Percentiles rank a stretch among this genome's conserved stretches.
Conservation (phyloP, 2,888 invertebrate genomes). For the Agrochola lychnidis region DNA sequence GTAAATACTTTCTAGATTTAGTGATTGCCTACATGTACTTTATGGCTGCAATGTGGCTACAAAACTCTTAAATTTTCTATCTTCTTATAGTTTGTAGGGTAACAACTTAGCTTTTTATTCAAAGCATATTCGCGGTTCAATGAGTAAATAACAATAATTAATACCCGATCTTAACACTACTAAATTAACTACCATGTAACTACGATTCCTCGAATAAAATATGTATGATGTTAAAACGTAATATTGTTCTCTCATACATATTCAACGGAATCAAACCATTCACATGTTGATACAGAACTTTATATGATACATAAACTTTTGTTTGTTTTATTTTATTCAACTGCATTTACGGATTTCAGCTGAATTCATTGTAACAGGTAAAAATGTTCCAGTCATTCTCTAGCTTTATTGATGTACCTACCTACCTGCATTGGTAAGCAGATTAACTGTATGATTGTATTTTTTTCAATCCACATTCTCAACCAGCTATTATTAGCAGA, state of each 20-base stretch:
- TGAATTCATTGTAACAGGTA: conserved; percentile 9
- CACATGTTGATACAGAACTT: conserved; percentile 39
- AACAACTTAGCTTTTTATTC: background rate
- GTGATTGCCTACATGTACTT: no score
- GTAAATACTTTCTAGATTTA: no score
- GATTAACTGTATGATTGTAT: background rate
- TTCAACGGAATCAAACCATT: conserved; percentile 47
- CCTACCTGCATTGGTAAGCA: background rate
- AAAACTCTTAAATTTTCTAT: no score
- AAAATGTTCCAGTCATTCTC: conserved; percentile 28
- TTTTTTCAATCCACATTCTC: background rate
- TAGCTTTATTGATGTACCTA: background rate
- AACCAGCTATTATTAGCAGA: background rate
- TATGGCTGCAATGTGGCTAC: no score
- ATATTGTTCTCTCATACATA: conserved; percentile 42
- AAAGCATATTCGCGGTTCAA: background rate
- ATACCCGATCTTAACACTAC: background rate
- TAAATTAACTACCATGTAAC: background rate
- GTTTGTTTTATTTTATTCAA: conserved; percentile 47
- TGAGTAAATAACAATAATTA: background rate
- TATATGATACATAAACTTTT: conserved; percentile 46
- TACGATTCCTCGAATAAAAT: background rate
- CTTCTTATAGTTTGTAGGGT: no score
- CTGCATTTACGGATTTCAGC: conserved; percentile 4
- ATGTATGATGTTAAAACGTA: conserved; percentile 1